Evolutionary conservation across 2,888 invertebrate genomes (phyloP).

Genomic region (Callosobruchus maculatus): DNA sequence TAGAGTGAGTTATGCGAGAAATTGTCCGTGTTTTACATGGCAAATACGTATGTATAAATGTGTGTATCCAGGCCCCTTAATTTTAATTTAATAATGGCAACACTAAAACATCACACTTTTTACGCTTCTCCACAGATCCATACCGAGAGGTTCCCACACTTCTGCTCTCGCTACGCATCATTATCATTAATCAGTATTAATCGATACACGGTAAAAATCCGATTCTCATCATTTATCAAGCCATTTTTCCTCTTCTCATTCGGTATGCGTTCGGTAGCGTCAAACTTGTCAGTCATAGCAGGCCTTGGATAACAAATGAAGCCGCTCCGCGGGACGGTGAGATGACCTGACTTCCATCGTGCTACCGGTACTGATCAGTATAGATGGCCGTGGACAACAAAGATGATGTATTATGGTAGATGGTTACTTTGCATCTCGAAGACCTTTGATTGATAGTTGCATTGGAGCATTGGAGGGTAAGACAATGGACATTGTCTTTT

Average conservation of each 20-base stretch:
- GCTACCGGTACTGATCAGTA: constrained; percentile 21
- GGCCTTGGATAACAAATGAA: constrained; percentile 26
- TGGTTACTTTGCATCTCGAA: neutral
- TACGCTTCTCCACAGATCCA: neutral
- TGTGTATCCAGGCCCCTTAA: too few species aligned
- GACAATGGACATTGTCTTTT: neutral
- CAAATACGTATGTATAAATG: too few species aligned
- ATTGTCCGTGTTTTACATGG: too few species aligned
- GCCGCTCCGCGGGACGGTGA: constrained; percentile 25
- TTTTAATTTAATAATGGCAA: too few species aligned
- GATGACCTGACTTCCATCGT: constrained; percentile 24
- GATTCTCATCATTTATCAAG: constrained; percentile 24
- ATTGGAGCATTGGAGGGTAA: neutral
- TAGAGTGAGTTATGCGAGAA: too few species aligned
- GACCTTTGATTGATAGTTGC: neutral
- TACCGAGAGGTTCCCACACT: neutral
- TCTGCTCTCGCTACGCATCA: constrained; percentile 5
- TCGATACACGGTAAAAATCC: neutral
- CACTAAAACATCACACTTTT: too few species aligned
- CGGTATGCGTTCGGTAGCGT: constrained; percentile 29
- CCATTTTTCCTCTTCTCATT: constrained; percentile 18
- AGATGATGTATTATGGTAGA: constrained; percentile 24
- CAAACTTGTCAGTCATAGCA: constrained; percentile 37
- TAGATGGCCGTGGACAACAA: constrained; percentile 29
- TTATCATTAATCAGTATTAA: constrained; percentile 17